Evolutionary conservation across 2,888 invertebrate genomes (phyloP), one percentile per base, ranked within the genome.

Genomic region (Agrotis puta): DNA sequence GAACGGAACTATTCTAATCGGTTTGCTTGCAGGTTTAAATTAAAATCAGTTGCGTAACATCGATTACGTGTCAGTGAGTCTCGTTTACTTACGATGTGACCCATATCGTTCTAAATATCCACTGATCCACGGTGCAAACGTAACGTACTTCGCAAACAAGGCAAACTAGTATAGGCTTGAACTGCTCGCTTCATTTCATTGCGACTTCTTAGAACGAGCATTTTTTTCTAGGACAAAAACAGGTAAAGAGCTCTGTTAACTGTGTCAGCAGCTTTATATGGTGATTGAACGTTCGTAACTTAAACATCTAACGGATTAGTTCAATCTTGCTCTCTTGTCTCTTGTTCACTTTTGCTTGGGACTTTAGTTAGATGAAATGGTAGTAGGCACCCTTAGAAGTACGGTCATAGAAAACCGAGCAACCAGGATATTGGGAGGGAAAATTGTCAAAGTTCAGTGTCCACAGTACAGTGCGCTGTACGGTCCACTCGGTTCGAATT

Each of bases 21-120:
- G 20, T 53, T 45, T 57, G 62, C 13, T 57, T 45, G 57, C 48
- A 45, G 50, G 47, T 70, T 70, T 66, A n/a, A 6, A 75, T 65
- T 20, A 71, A 71, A 82, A 63, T 65, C 22, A 33, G 70, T 89
- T 88, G 68, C 73, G 61, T 87, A 87, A 89, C 22, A 51, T 64
- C 62, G 77, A 85, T 88, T 87, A 85, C 83, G 82, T 80, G 67
- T 62, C 5, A 71, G 43, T 51, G 43, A 63, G 24, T 69, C 58
- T 84, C 64, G 75, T 82, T 83, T 82, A 72, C 76, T 82, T 82
- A 80, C 70, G 59, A 83, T 71, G 72, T 84, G 85, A 89, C 87
- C 87, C 84, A 85, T 79, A 86, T 87, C 85, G 88, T 48, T 84
- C 89, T 82, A 83, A 77, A 87, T 90, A 81, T 57, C 71, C 77